Evolutionary conservation across 1,140 invertebrate genomes (phyloP).

Genomic region (Notospermus geniculatus): DNA sequence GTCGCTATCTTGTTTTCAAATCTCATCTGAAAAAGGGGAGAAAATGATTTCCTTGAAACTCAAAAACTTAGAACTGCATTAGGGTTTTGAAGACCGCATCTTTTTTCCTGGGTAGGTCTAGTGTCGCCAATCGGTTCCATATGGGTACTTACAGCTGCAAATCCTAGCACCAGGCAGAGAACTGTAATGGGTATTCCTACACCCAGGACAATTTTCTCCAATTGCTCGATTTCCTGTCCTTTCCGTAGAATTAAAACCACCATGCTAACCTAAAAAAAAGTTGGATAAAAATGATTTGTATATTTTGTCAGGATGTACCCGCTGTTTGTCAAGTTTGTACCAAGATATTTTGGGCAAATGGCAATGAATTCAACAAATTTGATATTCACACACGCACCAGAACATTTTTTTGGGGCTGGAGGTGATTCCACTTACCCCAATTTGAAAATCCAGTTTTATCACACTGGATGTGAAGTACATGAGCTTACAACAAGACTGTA

Average conservation of each 20-base stretch:
- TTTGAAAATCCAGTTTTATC: slow-evolving; percentile 39
- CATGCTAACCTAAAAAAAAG: slow-evolving; percentile 35
- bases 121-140: too few relatives aligned
- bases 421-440: slow-evolving; percentile 37
- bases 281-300: background rate
- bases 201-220: slow-evolving; percentile 33
- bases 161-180: slow-evolving; percentile 34
- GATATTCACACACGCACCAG: too few relatives aligned
- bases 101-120: too few relatives aligned
- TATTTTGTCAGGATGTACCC: background rate
- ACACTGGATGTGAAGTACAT: slow-evolving; percentile 33
- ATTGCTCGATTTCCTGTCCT: slow-evolving; percentile 13
- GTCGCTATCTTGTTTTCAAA: slow-evolving; percentile 22
- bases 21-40: slow-evolving; percentile 22
- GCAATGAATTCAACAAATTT: too few relatives aligned
- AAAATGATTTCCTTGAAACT: background rate
- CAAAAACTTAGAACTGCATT: too few relatives aligned
- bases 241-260: slow-evolving; percentile 32
- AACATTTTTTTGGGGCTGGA: too few relatives aligned
- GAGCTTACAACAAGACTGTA: slow-evolving; percentile 34
- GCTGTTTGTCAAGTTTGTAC: too few relatives aligned
- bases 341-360: too few relatives aligned
- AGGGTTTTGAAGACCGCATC: too few relatives aligned
- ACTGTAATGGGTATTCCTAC: slow-evolving; percentile 29
- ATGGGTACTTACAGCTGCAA: slow-evolving; percentile 36